Evolutionary conservation across 1,140 invertebrate species (phyloP), one percentile per base, ranked within the genome.

Genomic region (Phenacoccus solenopsis): DNA sequence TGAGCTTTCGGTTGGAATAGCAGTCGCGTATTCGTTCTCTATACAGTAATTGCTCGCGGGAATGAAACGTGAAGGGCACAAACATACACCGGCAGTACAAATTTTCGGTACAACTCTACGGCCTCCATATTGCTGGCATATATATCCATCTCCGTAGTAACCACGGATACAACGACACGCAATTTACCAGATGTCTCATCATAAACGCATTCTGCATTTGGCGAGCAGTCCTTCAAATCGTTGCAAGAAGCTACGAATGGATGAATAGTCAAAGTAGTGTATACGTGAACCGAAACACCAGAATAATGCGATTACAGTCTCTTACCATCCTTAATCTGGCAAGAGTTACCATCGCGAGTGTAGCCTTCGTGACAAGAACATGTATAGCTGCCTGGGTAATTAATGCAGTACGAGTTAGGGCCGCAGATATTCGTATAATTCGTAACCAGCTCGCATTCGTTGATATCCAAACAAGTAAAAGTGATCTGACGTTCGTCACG

Each of bases 151-250:
- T 67, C 84, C 81, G 72, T 77, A 77, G 74, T 79, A 86, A 12
- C 90, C 90, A 20, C 83, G 77, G 57, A 81, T 79, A 78, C 91
- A 94, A 72, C 80, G 79, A 76, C 91, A 94, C 32, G 84, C 75
- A 72, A 91, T 22, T 75, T 93, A 95, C 73, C 83, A 82, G 72
- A 21, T 7, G 78, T 94, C 87, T 25, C 91, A 90, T 85, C 81
- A 76, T 84, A 90, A 16, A 87, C 76, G 76, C 93, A 96, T 61
- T 86, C 83, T 13, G 90, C 91, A 76, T 92, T 84, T 16, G 82
- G 78, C 74, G 90, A 86, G 75, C 93, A 95, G 75, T 86, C 88
- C 72, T 87, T 85, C 27, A 90, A 79, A 68, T 85, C 84, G 76
- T 89, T 87, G 77, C 90, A 93, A 25, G 85, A 83, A 74, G 82